phyloP scores from a whole-genome alignment of 2,113 vertebrate genomes.

The Condylura cristata region DNA sequence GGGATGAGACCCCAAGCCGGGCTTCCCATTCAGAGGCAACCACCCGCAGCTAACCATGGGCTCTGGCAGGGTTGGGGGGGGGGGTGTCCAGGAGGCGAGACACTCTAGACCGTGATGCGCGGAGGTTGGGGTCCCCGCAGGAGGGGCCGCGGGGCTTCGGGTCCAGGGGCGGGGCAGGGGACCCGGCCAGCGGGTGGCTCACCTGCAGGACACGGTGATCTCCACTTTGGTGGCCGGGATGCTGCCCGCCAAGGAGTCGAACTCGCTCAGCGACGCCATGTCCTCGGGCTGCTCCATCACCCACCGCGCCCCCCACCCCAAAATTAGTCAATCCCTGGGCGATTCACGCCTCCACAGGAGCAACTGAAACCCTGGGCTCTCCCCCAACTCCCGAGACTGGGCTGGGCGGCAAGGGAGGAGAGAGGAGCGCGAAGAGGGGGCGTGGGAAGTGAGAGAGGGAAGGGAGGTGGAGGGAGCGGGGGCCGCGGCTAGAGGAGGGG shows the following conservation, averaged over 20 bases:
- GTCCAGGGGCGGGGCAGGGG: conserved; percentile 33
- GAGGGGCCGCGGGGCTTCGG: background rate
- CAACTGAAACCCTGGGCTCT: conserved; percentile 52
- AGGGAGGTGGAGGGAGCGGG: background rate
- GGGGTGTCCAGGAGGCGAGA: background rate
- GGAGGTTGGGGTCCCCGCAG: background rate
- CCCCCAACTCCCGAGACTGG: conserved; percentile 56
- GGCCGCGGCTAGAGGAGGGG: background rate
- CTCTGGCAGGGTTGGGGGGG: background rate
- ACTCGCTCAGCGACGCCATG: conserved; percentile 93
- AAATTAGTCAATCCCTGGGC: conserved; percentile 54
- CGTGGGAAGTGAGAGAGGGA: conserved; percentile 63
- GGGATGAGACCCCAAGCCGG: conserved; percentile 41
- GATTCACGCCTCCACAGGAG: conserved; percentile 54
- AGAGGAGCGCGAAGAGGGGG: conserved; percentile 55
- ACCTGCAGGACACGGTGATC: conserved; percentile 97
- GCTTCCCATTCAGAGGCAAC: background rate
- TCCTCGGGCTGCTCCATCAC: conserved; percentile 91
- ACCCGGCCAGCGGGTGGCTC: conserved; percentile 41
- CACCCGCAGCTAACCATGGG: background rate
- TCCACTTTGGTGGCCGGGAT: conserved; percentile 97
- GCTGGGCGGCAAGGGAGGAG: conserved; percentile 46
- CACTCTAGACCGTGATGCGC: background rate
- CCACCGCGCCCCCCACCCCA: conserved; percentile 79
- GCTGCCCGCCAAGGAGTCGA: conserved; percentile 92